Evolutionary conservation across 1,140 invertebrate species (phyloP), one percentile per base, ranked within the genome.

Genomic region (Drosophila nannoptera): DNA sequence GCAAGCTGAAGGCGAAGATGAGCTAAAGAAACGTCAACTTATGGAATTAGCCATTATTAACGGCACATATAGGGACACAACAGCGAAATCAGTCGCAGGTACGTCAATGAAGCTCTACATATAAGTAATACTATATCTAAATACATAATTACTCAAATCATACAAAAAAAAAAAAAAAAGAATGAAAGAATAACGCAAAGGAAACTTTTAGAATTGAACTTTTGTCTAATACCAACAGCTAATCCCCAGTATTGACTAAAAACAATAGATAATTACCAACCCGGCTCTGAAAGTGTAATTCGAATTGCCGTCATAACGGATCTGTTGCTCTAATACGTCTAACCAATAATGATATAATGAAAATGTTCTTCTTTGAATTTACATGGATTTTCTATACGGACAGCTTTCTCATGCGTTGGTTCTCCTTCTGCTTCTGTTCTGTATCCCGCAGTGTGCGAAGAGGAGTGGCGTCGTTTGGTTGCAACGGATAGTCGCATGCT

Each of bases 31-130:
- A 91, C 94, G 98, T 89, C 99, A 99, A 91, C 92, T 99, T 53
- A 99, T 99, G 98, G 98, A 99, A 91, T 92, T 99, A 90, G 98
- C 99, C 77, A 99, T 99, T 76, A 99, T 99, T 86, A 99, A 99
- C 90, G 99, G 99, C 87, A 99, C 99, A 36, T 99, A 99, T 92
- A 94, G 98, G 90, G 98, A 99, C 90, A 97, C 96, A 46, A 97
- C 95, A 87, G 93, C 95, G 78, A 97, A 97, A 91, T 94, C 94
- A 76, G 93, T 93, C 68, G 93, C 94, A 88, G 89, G 89, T 90
- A 90, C 74, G 86, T 88, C 74, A 14, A 69, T 54, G 6, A 65
- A 58, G 53, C 38, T 58, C 45, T 58, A 16, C 31, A 33, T 31
- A 29, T 38, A 46, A 48, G 7, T 32, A 46, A 46, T 4, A 36